These are phyloP conservation scores for Nomada ferruginata DNA, from an alignment of 2,888 invertebrate genomes.

Conservation along the genomic window DNA sequence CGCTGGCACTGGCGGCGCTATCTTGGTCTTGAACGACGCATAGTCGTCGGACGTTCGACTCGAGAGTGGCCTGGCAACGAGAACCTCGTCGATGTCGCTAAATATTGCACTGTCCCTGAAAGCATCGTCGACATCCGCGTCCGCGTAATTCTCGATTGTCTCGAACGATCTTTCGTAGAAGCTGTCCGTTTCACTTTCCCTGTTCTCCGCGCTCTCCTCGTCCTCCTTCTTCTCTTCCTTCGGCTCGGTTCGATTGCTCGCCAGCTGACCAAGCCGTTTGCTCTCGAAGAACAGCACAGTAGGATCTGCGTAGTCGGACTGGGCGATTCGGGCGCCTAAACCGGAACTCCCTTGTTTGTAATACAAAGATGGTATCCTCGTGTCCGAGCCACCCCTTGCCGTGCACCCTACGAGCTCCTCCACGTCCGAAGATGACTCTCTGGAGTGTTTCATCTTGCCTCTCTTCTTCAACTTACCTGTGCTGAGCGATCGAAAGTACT, in stretches of 20 bases:
- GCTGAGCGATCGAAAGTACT: conserved; percentile 72
- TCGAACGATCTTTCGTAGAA: conserved; percentile 92
- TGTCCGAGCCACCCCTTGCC: conserved; percentile 52
- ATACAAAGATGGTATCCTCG: conserved; percentile 74
- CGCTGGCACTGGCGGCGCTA: conserved; percentile 77
- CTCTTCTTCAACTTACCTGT: conserved; percentile 74
- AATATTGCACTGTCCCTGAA: conserved; percentile 94
- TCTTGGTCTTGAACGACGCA: conserved; percentile 57
- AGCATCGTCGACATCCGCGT: conserved; percentile 87
- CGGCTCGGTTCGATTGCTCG: conserved; percentile 11
- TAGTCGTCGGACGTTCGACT: conserved; percentile 14
- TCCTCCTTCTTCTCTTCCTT: conserved; percentile 28
- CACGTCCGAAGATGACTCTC: conserved; percentile 78
- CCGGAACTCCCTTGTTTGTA: conserved; percentile 93
- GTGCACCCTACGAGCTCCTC: conserved; percentile 77
- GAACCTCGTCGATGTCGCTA: conserved; percentile 89
- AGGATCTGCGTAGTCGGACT: conserved; percentile 94
- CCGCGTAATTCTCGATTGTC: conserved; percentile 89
- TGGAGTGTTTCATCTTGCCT: conserved; percentile 79
- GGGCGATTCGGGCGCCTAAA: conserved; percentile 94
- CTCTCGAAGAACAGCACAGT: conserved; percentile 87
- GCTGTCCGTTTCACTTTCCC: conserved; percentile 87
- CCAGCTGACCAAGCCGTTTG: conserved; percentile 55
- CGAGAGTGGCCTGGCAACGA: conserved; percentile 56
- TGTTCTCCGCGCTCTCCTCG: conserved; percentile 45